Conservation (phyloP, 2,888 invertebrate genomes). For the Acanthosepion lycidas region DNA sequence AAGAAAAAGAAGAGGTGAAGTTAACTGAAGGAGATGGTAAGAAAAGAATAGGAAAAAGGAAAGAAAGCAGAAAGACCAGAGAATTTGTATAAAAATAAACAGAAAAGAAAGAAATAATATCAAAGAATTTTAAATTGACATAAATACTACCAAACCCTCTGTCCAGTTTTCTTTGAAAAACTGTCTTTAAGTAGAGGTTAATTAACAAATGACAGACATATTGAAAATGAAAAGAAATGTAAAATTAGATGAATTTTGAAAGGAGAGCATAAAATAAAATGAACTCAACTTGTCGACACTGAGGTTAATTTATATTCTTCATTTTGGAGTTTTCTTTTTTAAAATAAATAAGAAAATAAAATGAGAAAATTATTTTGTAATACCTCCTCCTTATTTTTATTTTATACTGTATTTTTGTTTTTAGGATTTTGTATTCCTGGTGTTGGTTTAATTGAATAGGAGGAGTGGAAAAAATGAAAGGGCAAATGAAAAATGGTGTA, state of each 20-base stretch:
- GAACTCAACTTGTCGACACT: background rate
- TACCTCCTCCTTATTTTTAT: background rate
- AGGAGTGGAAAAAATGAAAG: background rate
- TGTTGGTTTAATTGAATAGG: background rate
- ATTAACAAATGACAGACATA: background rate
- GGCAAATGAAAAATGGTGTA: background rate
- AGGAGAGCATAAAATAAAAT: background rate
- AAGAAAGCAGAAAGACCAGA: background rate
- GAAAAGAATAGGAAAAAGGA: background rate
- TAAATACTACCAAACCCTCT: background rate
- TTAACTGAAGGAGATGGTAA: background rate
- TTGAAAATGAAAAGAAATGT: constrained; percentile 8
- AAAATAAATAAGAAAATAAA: background rate
- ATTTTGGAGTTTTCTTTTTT: background rate
- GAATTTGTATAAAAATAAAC: background rate
- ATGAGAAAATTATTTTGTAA: background rate
- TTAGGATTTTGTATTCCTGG: background rate
- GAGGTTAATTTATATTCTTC: background rate
- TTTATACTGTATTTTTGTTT: background rate
- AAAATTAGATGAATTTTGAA: background rate
- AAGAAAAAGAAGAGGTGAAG: background rate
- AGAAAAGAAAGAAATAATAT: background rate
- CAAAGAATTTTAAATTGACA: background rate
- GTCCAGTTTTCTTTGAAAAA: background rate
- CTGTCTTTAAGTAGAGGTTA: background rate